Evolutionary conservation across 2,113 vertebrate species (phyloP), one percentile per base, ranked within the genome.

Genomic region (Eudyptes chrysolophus): DNA sequence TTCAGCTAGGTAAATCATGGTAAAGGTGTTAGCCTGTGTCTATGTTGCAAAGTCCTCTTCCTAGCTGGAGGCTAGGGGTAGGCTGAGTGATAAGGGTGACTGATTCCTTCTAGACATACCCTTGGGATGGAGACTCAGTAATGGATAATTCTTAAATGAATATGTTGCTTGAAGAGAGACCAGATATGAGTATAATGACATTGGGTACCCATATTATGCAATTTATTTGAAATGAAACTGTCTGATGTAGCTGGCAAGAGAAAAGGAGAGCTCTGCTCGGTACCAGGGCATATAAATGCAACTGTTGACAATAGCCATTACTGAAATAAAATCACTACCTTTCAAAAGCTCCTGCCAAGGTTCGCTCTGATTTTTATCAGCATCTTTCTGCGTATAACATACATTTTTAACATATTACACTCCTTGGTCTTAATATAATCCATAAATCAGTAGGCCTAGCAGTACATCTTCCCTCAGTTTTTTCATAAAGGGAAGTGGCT

Each of bases 141-240:
- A 79, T 52, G n/a, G 52, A 42, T 70, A 89, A 82, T 62, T 90
- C 92, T 90, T 52, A 93, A 95, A 90, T 96, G 5, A 72, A 48
- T 81, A 58, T 54, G 5, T 49, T 65, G 13, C 29, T 94, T 89
- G 48, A 83, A 84, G 70, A 94, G 72, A 85, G 69, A 95, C 30
- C 51, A 84, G 78, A 58, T 82, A 86, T 12, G 15, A 79, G 10
- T 49, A 22, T 82, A 83, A 77, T 57, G 44, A 55, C 7, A 58
- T 32, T 84, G 64, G 51, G 19, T 71, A 77, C 22, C 34, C 22
- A 38, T 68, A 75, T 76, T 77, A 85, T n/a, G 7, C 3, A 30
- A 79, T 40, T 32, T 94, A 86, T 52, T 88, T 81, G 24, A 93
- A 92, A 62, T 40, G 12, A 87, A 90, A 68, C 71, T 89, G n/a